Base-by-base conservation (phyloP, 2,888 invertebrate genomes). In the Eilema caniola region DNA sequence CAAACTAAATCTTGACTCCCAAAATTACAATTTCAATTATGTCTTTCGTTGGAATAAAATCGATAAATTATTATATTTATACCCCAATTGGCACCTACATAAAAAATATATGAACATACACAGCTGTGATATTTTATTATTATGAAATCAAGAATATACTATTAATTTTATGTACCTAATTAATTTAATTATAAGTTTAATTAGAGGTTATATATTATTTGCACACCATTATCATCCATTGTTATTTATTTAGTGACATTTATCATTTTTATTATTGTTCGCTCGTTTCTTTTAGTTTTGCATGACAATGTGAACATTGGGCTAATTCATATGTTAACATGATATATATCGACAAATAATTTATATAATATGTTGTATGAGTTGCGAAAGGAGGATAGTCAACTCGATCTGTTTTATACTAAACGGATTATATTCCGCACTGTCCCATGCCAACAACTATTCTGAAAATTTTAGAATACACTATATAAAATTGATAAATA, bases 201-300 rank as follows among this genome's bases (percentile, higher is more conserved):
- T 62, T 62, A 81, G 68, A 70, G 78, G 81, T 90, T 91, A 89
- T 89, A 53, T 92, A 92, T 94, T 86, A 90, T 93, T 94, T 94
- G 94, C 94, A 91, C 92, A 86, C 83, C 93, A 91, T 89, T 66
- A 79, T 86, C 92, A 90, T 90, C 80, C 90, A 91, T 92, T 85
- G 72, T 76, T 77, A 78, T 78, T 78, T 71, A 78, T 84, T 82
- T 82, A 83, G 75, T 79, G 31, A 78, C 80, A 80, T 81, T 79
- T 84, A 83, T 80, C 83, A 85, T 85, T 85, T 80, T 76, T 86
- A 85, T 86, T 84, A 85, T 88, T 86, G 86, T 85, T 90, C 90
- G 93, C 92, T 86, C 82, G 84, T 89, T 76, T 90, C 88, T 86
- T 88, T 88, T 86, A 88, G 61, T 90, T 80, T 87, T 84, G 89